Percentiles rank a stretch among this genome's conserved stretches.
Conservation (phyloP, 2,888 invertebrate species). For the Tubulanus polymorphus region DNA sequence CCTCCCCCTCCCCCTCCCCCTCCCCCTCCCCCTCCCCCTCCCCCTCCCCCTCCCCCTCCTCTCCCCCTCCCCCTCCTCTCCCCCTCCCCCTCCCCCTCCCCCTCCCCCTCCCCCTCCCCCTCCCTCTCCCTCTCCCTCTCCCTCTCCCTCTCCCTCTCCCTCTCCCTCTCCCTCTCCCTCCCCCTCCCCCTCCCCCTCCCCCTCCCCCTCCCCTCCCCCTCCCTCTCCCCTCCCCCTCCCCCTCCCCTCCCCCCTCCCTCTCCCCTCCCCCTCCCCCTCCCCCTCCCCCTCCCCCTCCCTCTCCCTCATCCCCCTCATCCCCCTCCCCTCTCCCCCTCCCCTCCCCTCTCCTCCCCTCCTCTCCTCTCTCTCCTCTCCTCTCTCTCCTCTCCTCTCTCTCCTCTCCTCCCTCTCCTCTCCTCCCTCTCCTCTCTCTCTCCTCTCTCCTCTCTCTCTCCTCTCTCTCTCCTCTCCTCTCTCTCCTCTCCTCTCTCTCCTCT, state of each 20-base stretch:
- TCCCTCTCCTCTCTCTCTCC: too few species aligned
- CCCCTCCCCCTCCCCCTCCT: not conserved
- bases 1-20: not conserved
- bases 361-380: too few species aligned
- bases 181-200: not conserved
- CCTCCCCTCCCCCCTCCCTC: constrained; percentile 1
- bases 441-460: too few species aligned
- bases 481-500: too few species aligned
- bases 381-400: too few species aligned
- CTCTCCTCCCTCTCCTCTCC: too few species aligned
- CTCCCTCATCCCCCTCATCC: too few species aligned
- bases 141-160: not conserved
- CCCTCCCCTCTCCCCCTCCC: not conserved
- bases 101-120: too few species aligned
- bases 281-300: constrained; percentile 2
- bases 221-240: not conserved
- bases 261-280: constrained; percentile 5
- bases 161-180: not conserved
- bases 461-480: too few species aligned
- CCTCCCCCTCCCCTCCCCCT: not conserved
- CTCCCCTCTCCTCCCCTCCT: too few species aligned
- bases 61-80: not conserved
- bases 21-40: not conserved
- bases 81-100: not conserved
- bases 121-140: not conserved